These are phyloP conservation scores for Girardinichthys multiradiatus DNA, from an alignment of 2,113 vertebrate genomes.

Conservation along the genomic window DNA sequence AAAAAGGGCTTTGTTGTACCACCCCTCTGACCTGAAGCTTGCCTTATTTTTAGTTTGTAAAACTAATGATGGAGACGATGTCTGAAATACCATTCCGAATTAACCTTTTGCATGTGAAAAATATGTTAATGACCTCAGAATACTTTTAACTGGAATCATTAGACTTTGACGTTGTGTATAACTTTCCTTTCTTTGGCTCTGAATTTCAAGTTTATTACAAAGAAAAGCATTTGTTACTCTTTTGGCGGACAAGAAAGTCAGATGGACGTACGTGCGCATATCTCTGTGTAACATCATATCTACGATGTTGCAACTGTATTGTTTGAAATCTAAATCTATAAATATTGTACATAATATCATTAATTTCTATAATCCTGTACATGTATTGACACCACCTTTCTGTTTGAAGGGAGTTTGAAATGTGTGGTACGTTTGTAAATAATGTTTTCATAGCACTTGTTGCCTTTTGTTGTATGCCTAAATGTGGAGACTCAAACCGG, in stretches of 20 bases:
- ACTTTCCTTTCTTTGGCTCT: not conserved
- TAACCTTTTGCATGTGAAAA: slow-evolving; percentile 62
- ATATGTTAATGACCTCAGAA: slow-evolving; percentile 53
- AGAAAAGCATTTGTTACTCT: slow-evolving; percentile 55
- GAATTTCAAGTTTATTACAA: slow-evolving; percentile 1
- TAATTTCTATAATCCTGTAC: slow-evolving; percentile 82
- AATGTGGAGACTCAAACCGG: slow-evolving; percentile 87
- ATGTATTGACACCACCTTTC: slow-evolving; percentile 96
- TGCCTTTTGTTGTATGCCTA: slow-evolving; percentile 85
- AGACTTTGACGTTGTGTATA: slow-evolving; percentile 24
- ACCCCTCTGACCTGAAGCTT: slow-evolving; percentile 58
- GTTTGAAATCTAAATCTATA: slow-evolving; percentile 81
- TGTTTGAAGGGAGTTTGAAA: slow-evolving; percentile 86
- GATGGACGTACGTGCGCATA: slow-evolving; percentile 51
- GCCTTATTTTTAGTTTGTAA: slow-evolving; percentile 57
- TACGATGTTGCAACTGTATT: slow-evolving; percentile 76
- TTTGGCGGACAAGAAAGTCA: slow-evolving; percentile 37
- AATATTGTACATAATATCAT: slow-evolving; percentile 84
- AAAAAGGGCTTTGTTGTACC: slow-evolving; percentile 71
- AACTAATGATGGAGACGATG: slow-evolving; percentile 6
- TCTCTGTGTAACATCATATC: slow-evolving; percentile 62
- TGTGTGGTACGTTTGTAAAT: slow-evolving; percentile 96
- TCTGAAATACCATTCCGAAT: slow-evolving; percentile 53
- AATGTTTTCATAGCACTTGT: slow-evolving; percentile 90
- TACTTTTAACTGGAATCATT: slow-evolving; percentile 72